Evolutionary conservation across 2,113 vertebrate genomes (phyloP).

Genomic region (Quiscalus mexicanus): DNA sequence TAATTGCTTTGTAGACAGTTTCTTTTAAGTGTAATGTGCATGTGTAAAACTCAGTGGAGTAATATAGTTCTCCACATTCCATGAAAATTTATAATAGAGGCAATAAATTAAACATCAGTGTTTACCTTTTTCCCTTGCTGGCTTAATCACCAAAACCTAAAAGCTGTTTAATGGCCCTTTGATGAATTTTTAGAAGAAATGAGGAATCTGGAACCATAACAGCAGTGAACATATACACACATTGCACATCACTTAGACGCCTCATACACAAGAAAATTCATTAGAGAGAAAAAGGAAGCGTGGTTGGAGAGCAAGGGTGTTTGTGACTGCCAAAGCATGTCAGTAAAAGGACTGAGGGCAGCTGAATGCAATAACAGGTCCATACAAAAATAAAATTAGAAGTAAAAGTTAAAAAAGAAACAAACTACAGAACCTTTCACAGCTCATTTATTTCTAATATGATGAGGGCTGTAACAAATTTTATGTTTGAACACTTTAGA

Average conservation of each 20-base stretch:
- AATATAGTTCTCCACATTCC: background rate
- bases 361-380: background rate
- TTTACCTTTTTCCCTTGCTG: background rate
- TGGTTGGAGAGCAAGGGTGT: background rate
- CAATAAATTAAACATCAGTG: background rate
- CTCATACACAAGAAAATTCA: background rate
- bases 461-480: background rate
- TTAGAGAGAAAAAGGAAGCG: background rate
- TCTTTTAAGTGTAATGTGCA: background rate
- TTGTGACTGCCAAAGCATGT: background rate
- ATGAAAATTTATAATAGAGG: background rate
- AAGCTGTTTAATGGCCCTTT: background rate
- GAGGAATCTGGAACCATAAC: background rate
- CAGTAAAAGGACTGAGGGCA: background rate
- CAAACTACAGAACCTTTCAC: background rate
- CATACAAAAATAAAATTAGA: background rate
- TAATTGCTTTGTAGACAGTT: background rate
- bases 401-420: background rate
- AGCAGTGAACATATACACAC: background rate
- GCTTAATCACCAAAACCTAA: background rate
- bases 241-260: background rate
- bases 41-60: background rate
- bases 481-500: background rate
- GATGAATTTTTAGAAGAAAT: background rate
- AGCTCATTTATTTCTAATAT: background rate